A percentile compares a stretch with the other conserved stretches of the same genome.
These are phyloP conservation scores for Itoplectis maculator DNA, from an alignment of 2,888 invertebrate genomes.

Conservation along the genomic window DNA sequence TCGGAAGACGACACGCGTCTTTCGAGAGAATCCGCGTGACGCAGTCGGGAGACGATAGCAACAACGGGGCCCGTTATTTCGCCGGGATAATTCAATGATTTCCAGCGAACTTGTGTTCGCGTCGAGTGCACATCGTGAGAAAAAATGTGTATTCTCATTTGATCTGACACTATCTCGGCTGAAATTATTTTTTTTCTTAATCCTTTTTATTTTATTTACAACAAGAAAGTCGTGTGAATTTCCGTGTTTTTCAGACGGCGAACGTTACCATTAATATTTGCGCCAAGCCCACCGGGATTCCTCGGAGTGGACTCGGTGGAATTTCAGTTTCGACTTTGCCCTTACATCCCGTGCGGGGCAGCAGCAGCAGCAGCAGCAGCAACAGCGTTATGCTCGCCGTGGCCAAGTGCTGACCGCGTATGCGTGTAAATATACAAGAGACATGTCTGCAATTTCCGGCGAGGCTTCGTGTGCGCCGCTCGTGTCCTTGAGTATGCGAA, in stretches of 20 bases:
- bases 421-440: slow-evolving; percentile 7
- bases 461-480: slow-evolving; percentile 43
- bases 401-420: not conserved
- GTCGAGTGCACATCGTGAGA: slow-evolving; percentile 3
- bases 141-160: no score
- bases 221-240: no score
- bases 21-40: slow-evolving; percentile 12
- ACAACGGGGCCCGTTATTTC: slow-evolving; percentile 59
- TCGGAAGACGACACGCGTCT: not conserved
- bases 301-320: not conserved
- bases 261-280: no score
- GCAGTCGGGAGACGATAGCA: slow-evolving; percentile 34
- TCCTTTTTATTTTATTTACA: no score
- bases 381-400: not conserved
- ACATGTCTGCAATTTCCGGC: slow-evolving; percentile 59
- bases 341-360: not conserved
- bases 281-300: no score
- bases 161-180: not conserved
- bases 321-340: not conserved
- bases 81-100: slow-evolving; percentile 41
- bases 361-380: no score
- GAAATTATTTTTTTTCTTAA: not conserved
- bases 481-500: slow-evolving; percentile 56
- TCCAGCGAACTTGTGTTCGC: slow-evolving; percentile 18
- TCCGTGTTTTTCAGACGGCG: no score